These are phyloP conservation scores for Aleiodes sp. DNA, from an alignment of 1,140 invertebrate genomes.

Conservation along the genomic window DNA sequence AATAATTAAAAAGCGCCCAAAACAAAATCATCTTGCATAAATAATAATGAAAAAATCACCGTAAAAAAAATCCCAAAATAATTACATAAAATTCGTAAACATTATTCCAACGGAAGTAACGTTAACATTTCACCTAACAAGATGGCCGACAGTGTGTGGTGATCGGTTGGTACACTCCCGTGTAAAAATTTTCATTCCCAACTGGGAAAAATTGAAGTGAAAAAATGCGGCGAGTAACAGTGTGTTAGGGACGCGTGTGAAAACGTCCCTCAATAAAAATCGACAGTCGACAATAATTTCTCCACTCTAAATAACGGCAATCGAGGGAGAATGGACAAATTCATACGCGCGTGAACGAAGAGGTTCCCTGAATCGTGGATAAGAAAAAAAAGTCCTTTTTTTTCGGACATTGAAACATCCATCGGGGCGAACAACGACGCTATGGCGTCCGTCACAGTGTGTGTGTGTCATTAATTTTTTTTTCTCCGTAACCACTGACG, in stretches of 20 bases:
- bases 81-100: not conserved
- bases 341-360: too few species aligned
- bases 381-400: too few species aligned
- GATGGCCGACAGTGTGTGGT: not conserved
- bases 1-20: too few species aligned
- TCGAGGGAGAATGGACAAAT: not conserved
- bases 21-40: too few species aligned
- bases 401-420: slow-evolving; percentile 40
- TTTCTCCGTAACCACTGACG: slow-evolving; percentile 41
- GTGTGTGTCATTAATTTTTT: slow-evolving; percentile 52
- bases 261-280: not conserved
- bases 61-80: too few species aligned
- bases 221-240: not conserved
- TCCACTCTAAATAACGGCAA: too few species aligned
- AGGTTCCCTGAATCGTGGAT: too few species aligned
- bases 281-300: not conserved
- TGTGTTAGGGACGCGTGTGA: slow-evolving; percentile 2
- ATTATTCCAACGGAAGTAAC: not conserved
- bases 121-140: not conserved
- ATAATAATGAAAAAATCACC: too few species aligned
- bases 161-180: not conserved
- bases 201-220: not conserved
- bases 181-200: not conserved
- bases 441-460: slow-evolving; percentile 56
- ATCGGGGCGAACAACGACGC: slow-evolving; percentile 52